phyloP scores from a whole-genome alignment of 1,140 invertebrate genomes.

The Macrostomum lignano region DNA sequence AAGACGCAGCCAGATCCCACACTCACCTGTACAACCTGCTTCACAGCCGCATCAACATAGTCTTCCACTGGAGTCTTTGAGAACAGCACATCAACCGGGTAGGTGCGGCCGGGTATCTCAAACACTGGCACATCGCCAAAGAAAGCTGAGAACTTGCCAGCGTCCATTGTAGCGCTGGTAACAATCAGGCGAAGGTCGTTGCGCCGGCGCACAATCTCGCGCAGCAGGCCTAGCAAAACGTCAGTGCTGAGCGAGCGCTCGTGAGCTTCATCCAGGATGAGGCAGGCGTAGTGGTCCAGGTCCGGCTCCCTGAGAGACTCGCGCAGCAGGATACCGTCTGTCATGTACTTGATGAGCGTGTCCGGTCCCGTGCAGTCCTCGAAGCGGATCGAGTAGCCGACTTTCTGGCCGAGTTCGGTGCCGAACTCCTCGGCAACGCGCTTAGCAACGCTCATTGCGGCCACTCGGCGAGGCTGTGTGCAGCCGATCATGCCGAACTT shows the following conservation, averaged over 20 bases:
- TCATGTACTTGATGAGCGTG: constrained; percentile 96
- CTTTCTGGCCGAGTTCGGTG: constrained; percentile 41
- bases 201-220: constrained; percentile 65
- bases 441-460: constrained; percentile 96
- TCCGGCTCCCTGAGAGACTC: constrained; percentile 78
- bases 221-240: constrained; percentile 73
- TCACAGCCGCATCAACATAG: constrained; percentile 89
- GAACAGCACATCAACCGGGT: constrained; percentile 68
- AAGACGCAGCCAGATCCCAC: too few relatives aligned
- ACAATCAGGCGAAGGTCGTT: constrained; percentile 91
- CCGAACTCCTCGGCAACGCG: constrained; percentile 91
- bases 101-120: constrained; percentile 75
- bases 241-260: constrained; percentile 87
- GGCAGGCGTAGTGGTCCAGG: constrained; percentile 69
- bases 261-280: constrained; percentile 98
- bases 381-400: constrained; percentile 95
- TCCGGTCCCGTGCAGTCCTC: constrained; percentile 74
- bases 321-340: constrained; percentile 77
- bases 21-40: too few relatives aligned
- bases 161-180: constrained; percentile 97
- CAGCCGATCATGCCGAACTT: constrained; percentile 73
- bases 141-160: constrained; percentile 80
- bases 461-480: constrained; percentile 64
- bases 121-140: constrained; percentile 94
- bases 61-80: constrained; percentile 85